These are phyloP conservation scores for Moxostoma hubbsi DNA, from an alignment of 2,797 vertebrate species.

Conservation along the genomic window DNA sequence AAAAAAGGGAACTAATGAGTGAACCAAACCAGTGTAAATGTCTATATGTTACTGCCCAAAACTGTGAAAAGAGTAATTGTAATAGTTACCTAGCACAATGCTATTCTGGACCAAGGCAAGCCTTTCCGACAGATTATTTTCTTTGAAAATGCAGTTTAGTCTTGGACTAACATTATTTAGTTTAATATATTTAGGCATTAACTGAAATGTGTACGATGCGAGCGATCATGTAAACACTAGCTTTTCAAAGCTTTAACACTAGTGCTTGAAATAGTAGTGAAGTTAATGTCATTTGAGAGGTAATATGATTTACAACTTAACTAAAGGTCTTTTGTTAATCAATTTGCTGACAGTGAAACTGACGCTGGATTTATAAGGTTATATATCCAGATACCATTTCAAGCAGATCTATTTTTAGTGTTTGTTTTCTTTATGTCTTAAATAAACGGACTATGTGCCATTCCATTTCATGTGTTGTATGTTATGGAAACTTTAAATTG, in stretches of 20 bases:
- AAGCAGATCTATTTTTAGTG: neutral
- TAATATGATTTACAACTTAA: neutral
- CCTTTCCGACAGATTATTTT: neutral
- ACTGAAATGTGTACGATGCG: neutral
- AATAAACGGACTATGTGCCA: slow-evolving; percentile 69
- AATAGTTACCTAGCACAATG: neutral
- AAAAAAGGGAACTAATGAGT: slow-evolving; percentile 20
- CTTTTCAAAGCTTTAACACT: slow-evolving; percentile 32
- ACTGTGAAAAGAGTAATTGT: slow-evolving; percentile 18
- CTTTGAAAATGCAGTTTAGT: slow-evolving; percentile 4
- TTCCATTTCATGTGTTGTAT: slow-evolving; percentile 61
- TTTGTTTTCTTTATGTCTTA: slow-evolving; percentile 19
- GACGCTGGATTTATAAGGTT: neutral
- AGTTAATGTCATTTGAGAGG: neutral
- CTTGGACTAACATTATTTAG: slow-evolving; percentile 9
- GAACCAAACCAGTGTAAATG: neutral
- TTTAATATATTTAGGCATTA: neutral
- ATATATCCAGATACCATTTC: slow-evolving; percentile 5
- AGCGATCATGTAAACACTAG: slow-evolving; percentile 22
- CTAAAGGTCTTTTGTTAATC: neutral
- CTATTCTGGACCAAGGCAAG: slow-evolving; percentile 2
- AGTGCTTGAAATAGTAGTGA: neutral
- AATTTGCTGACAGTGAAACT: neutral
- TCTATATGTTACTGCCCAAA: neutral
- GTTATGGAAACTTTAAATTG: slow-evolving; percentile 55